Base-by-base conservation (phyloP, 2,888 invertebrate genomes). In the Drosophila vallismaia region DNA sequence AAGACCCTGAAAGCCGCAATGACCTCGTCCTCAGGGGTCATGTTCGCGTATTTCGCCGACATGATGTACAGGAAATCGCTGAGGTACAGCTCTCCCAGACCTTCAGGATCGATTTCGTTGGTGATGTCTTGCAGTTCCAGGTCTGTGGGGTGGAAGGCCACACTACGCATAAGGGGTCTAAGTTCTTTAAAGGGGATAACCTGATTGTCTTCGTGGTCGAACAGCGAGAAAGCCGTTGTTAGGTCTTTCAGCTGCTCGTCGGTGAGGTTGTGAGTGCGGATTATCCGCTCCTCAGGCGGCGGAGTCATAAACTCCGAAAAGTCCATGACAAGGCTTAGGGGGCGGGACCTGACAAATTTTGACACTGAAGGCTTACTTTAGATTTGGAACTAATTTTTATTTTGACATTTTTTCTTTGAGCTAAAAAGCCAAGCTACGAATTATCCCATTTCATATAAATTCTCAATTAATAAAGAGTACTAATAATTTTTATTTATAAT, bases 51-150 rank as follows among this genome's bases (percentile, higher is more conserved):
- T 0, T 71, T 73, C 29, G 44, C 14, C 0, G 56, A 77, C 85
- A 82, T 82, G 0, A 85, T 46, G n/a, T 73, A 77, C 4, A 82
- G 48, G 29, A 79, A 82, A 19, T 82, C 85, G 7, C 73, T 82
- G 0, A 79, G 56, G 19, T 68, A 46, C 0, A 82, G 12, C 19
- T 82, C 77, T 3, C 82, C 82, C 0, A 40, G 38, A 0, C 26
- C 9, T 0, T 85, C 54, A 0, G 85, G 74, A 75, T 82, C 82
- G 36, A 74, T 77, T 52, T 82, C 85, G 4, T 24, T 42, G 10
- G 40, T 67, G 7, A 70, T 67, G 0, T 77, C 70, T 26, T 63
- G 66, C 26, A 85, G 10, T 10, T 82, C 85, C 19, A 64, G 3
- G 0, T 82, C 79, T 0, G 66, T 57, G 7, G 82, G 82, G 0